Evolutionary conservation across 2,888 invertebrate species (phyloP), one percentile per base, ranked within the genome.

Genomic region (Isoperla grammatica): DNA sequence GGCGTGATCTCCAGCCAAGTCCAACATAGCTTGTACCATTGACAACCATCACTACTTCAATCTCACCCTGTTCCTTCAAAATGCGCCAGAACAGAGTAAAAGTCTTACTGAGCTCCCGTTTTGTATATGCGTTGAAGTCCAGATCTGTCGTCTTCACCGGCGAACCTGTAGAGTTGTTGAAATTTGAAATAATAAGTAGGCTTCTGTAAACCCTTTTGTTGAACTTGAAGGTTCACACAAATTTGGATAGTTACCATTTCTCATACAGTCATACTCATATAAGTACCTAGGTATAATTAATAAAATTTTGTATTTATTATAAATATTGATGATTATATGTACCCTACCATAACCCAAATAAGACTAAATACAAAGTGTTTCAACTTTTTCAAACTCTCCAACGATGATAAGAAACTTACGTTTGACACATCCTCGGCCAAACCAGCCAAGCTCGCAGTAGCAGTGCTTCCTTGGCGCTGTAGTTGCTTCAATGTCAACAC

Each of bases 391-490:
- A n/a, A n/a, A n/a, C n/a, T n/a, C n/a, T n/a, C n/a, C n/a, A n/a
- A n/a, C n/a, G n/a, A n/a, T n/a, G n/a, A n/a, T n/a, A n/a, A 23
- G 13, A 13, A n/a, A 75, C 83, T 83, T 71, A 91, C 92, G 84
- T 76, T 89, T 89, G 63, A 83, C 84, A 71, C 95, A 96, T 0
- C 86, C 86, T 19, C 84, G 81, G 2, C 95, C 95, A 70, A 87
- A 91, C 83, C 88, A 94, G 13, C 96, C 96, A 57, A 84, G 79
- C 61, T 91, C 86, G 71, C 96, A 97, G 74, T 89, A 97, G 72
- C 97, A 97, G 70, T 90, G 88, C 67, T 82, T 84, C 42, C 82
- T 82, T 0, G 95, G 95, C 8, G 88, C 80, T 22, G 89, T 86
- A 0, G 90, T 91, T 2, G 92, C 86, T 63, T 86, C 81, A 15